Evolutionary conservation across 1,140 invertebrate species (phyloP), one percentile per base, ranked within the genome.

Genomic region (Chrysomallon squamiferum): DNA sequence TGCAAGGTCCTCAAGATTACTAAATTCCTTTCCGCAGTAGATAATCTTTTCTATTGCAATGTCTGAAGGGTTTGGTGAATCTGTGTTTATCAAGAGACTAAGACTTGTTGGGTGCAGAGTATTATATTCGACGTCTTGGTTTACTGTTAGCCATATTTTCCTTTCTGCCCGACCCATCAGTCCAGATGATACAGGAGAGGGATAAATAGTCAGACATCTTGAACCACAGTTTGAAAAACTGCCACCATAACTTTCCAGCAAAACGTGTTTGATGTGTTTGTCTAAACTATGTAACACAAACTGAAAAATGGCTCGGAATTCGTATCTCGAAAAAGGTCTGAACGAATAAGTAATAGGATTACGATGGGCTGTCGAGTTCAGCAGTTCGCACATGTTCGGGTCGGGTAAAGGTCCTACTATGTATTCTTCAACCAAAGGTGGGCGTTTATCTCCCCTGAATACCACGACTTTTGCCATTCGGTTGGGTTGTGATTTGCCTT

Each of bases 391-490:
- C 2, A 47, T 32, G 27, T 29, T 32, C 5, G 66, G 66, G 3
- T 59, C 32, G 4, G 60, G 33, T n/a, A 68, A 35, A 32, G 66
- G 66, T 1, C 62, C 61, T 13, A 68, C 66, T 20, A 54, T 54
- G 25, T 54, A 82, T 47, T 79, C 76, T 63, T 77, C 76, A 2
- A 74, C 66, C 3, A 67, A 61, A 15, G 75, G 72, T 18, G 65
- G 71, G 15, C 35, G 9, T 27, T 45, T 61, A 27, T 74, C 71
- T 6, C 76, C 77, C 20, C 74, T 68, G 33, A 74, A 66, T 2
- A 82, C 61, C 18, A 73, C 56, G 13, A 74, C 77, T n/a, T 66
- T 65, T 4, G 77, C 77, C 32, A 70, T 66, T n/a, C 80, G 66
- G 6, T 66, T 69, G 1, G 77, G 72, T 56, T 71, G 62, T 9